These are phyloP conservation scores for Drosophila subpulchrella DNA, from an alignment of 1,140 invertebrate species.

Conservation along the genomic window DNA sequence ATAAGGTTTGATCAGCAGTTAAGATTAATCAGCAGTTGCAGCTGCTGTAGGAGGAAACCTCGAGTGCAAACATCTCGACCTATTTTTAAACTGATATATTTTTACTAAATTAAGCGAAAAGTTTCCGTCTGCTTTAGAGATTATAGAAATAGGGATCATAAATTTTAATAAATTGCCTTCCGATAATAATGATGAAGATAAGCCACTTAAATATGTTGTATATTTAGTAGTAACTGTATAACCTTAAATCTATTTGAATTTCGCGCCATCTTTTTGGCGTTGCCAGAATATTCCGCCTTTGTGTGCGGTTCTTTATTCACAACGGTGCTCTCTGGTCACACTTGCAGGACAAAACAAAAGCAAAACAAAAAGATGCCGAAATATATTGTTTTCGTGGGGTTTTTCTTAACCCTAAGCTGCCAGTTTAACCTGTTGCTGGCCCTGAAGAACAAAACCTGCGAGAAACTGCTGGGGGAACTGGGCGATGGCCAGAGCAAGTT, in stretches of 20 bases:
- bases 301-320: neutral
- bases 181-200: too few relatives aligned
- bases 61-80: neutral
- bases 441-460: conserved; percentile 1
- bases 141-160: too few relatives aligned
- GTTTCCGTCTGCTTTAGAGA: too few relatives aligned
- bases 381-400: conserved; percentile 1
- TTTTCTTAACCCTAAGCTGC: conserved; percentile 5
- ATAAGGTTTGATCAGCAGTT: conserved; percentile 3
- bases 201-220: too few relatives aligned
- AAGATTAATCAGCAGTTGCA: neutral
- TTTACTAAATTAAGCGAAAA: too few relatives aligned
- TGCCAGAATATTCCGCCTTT: neutral
- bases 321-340: neutral
- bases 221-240: neutral
- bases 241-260: neutral
- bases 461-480: conserved; percentile 24
- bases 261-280: neutral
- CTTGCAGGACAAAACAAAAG: neutral
- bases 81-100: neutral
- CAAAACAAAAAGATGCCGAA: conserved; percentile 22
- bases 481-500: conserved; percentile 53
- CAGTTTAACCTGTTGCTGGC: conserved; percentile 2
- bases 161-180: too few relatives aligned
- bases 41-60: neutral